Conservation (phyloP, 2,888 invertebrate genomes). For the Cephus spinipes region DNA sequence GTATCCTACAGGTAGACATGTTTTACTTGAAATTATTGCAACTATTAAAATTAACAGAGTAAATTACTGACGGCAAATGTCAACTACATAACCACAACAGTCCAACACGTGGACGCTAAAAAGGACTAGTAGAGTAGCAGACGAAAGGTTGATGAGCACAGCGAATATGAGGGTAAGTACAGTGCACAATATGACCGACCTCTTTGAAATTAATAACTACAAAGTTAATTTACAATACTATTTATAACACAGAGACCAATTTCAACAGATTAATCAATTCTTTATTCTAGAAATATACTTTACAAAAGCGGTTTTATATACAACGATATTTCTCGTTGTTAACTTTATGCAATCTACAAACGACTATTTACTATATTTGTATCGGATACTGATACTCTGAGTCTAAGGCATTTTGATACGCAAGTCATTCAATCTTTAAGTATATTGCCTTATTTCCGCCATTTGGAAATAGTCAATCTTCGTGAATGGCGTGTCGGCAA, state of each 20-base stretch:
- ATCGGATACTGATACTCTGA: background rate
- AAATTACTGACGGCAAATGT: background rate
- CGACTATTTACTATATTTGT: background rate
- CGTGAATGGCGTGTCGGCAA: background rate
- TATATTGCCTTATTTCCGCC: background rate
- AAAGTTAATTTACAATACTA: background rate
- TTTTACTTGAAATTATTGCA: slow-evolving; percentile 27
- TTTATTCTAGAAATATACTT: slow-evolving; percentile 31
- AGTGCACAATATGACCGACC: background rate
- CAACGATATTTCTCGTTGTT: slow-evolving; percentile 1
- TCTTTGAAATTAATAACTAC: background rate
- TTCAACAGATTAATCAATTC: slow-evolving; percentile 3
- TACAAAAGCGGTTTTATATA: slow-evolving; percentile 22
- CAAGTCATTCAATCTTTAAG: background rate
- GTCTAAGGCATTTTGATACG: background rate
- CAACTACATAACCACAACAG: background rate
- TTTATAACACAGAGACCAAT: slow-evolving; percentile 4
- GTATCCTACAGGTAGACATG: slow-evolving; percentile 76
- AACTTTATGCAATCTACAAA: background rate
- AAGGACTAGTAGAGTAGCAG: background rate
- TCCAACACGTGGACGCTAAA: background rate
- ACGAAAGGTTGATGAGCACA: background rate
- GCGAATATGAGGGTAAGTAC: background rate
- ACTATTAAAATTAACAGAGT: background rate
- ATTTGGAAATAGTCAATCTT: background rate